Evolutionary conservation across 1,140 invertebrate genomes (phyloP).

Genomic region (Harlomillsia oculata): DNA sequence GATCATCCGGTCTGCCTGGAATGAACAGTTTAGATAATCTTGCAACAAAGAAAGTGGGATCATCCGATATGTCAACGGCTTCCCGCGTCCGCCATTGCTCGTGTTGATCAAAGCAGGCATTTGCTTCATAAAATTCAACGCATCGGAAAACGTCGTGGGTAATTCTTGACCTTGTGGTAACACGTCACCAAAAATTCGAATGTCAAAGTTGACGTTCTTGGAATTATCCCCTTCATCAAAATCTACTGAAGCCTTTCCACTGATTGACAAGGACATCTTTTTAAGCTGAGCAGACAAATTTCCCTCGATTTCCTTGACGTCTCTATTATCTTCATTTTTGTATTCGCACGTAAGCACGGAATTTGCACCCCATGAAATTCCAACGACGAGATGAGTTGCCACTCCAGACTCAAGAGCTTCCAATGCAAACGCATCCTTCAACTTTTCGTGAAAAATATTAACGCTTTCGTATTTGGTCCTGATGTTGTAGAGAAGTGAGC

Average conservation of each 20-base stretch:
- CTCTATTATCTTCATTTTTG: slow-evolving; percentile 2
- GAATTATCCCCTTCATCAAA: slow-evolving; percentile 1
- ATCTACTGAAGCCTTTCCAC: not conserved
- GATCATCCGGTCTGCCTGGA: not conserved
- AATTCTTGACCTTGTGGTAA: not conserved
- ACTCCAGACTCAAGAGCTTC: not conserved
- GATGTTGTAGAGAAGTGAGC: slow-evolving; percentile 13
- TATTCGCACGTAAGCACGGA: not conserved
- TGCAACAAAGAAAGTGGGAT: not conserved
- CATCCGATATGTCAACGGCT: slow-evolving; percentile 1
- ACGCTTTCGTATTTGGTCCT: slow-evolving; percentile 6
- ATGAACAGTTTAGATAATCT: not conserved
- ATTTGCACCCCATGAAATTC: slow-evolving; percentile 17
- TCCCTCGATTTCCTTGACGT: slow-evolving; percentile 5
- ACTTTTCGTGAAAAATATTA: slow-evolving; percentile 14
- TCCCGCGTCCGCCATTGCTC: slow-evolving; percentile 10
- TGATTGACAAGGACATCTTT: not conserved
- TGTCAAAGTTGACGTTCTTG: not conserved
- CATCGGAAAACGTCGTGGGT: slow-evolving; percentile 11
- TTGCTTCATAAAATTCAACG: slow-evolving; percentile 7
- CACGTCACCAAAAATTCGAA: slow-evolving; percentile 17
- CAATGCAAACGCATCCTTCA: slow-evolving; percentile 2
- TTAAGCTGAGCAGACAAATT: not conserved
- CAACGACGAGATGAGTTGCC: slow-evolving; percentile 15
- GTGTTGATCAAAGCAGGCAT: slow-evolving; percentile 1